Percentiles rank a stretch among this genome's conserved stretches.
Conservation (phyloP, 2,113 vertebrate genomes). For the Eulemur rufifrons region DNA sequence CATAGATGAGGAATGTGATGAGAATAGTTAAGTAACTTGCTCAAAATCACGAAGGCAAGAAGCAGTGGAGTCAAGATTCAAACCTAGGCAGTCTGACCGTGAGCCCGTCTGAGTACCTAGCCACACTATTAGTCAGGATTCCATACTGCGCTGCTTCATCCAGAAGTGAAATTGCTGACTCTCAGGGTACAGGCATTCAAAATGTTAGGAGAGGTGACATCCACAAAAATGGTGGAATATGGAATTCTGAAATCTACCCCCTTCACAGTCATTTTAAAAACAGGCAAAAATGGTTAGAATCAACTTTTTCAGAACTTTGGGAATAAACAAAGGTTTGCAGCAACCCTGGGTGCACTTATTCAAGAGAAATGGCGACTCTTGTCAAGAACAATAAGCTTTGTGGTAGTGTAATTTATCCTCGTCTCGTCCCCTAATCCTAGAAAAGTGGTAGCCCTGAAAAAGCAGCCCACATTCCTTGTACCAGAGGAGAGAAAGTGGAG, state of each 20-base stretch:
- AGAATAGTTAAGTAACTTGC: neutral
- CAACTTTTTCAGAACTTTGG: too few species aligned
- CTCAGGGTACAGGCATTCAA: neutral
- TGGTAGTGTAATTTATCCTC: too few species aligned
- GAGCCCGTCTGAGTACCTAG: neutral
- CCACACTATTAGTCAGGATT: neutral
- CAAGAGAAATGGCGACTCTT: too few species aligned
- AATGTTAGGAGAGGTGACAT: neutral
- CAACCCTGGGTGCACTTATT: too few species aligned
- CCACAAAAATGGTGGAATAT: neutral
- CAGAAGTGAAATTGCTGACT: neutral
- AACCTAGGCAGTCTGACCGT: neutral
- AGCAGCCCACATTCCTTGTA: too few species aligned
- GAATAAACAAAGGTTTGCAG: too few species aligned
- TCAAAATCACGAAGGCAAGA: neutral
- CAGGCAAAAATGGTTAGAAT: too few species aligned
- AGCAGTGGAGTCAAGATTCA: neutral
- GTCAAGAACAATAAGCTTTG: too few species aligned
- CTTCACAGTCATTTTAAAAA: neutral
- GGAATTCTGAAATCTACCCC: neutral
- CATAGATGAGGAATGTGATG: neutral
- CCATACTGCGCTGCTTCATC: neutral
- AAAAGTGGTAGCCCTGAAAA: too few species aligned
- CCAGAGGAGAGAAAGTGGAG: too few species aligned
- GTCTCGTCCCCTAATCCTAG: too few species aligned